These are phyloP conservation scores for Zaprionus vittiger DNA, from an alignment of 1,140 invertebrate species.

Conservation along the genomic window DNA sequence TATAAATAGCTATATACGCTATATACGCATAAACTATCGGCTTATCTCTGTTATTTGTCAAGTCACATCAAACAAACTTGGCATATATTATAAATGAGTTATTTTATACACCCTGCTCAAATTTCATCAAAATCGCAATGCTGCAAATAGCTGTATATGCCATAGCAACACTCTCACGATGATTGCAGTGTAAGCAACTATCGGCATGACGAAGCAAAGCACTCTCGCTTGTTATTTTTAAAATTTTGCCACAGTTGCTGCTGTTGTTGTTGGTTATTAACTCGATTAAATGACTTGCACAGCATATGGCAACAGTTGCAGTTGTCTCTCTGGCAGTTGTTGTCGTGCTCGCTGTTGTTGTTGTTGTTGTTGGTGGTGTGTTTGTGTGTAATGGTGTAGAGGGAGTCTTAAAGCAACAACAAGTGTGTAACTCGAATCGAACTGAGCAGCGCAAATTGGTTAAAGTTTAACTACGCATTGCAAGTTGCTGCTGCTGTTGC, in stretches of 20 bases:
- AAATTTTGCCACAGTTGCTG: not conserved
- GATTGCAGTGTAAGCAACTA: not conserved
- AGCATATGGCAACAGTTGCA: slow-evolving; percentile 30
- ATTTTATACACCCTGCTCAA: not conserved
- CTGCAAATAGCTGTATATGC: not conserved
- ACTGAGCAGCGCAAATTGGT: slow-evolving; percentile 40
- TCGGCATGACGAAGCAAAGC: not conserved
- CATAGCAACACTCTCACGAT: not conserved
- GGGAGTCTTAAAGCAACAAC: slow-evolving; percentile 51
- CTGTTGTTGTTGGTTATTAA: slow-evolving; percentile 44
- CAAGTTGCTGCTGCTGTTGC: slow-evolving; percentile 16
- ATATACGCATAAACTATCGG: not conserved
- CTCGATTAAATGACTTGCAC: slow-evolving; percentile 34
- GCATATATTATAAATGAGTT: not conserved
- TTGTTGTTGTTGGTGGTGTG: not conserved
- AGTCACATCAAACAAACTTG: not conserved
- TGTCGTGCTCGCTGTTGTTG: not conserved
- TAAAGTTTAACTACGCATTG: slow-evolving; percentile 31
- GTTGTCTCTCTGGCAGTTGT: not conserved
- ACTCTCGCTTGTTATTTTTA: not conserved
- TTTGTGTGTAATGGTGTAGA: slow-evolving; percentile 2
- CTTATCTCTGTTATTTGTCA: not conserved
- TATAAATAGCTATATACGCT: not conserved
- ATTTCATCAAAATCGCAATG: not conserved
- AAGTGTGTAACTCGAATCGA: slow-evolving; percentile 24